A percentile compares a stretch with the other conserved stretches of the same genome.
These are phyloP conservation scores for Drosophila niveifrons DNA, from an alignment of 2,888 invertebrate species.

Conservation along the genomic window DNA sequence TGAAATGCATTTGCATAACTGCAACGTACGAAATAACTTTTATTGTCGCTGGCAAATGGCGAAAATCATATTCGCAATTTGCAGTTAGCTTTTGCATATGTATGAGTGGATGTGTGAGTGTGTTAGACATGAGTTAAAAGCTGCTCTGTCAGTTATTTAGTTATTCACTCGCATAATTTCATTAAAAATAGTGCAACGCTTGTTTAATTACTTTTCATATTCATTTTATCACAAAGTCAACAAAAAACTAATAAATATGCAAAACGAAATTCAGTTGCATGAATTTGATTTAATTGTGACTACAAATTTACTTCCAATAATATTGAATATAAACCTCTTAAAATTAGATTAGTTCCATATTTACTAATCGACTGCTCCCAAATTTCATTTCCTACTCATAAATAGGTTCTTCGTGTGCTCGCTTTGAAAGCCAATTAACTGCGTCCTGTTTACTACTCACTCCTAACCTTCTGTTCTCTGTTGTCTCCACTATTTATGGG, in stretches of 20 bases:
- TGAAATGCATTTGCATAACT: constrained; percentile 65
- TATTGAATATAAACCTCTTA: neutral
- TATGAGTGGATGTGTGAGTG: neutral
- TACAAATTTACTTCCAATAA: neutral
- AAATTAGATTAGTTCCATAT: no score
- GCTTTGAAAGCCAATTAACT: constrained; percentile 36
- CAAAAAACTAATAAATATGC: constrained; percentile 8
- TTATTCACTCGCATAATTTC: constrained; percentile 12
- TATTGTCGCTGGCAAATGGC: constrained; percentile 28
- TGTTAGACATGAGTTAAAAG: constrained; percentile 1
- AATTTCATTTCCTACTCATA: constrained; percentile 4
- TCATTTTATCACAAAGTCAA: constrained; percentile 3
- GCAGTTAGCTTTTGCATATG: constrained; percentile 26
- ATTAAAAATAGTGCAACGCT: constrained; percentile 22
- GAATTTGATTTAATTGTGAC: neutral
- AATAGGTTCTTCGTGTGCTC: neutral
- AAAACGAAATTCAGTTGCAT: constrained; percentile 10
- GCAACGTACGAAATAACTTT: constrained; percentile 34
- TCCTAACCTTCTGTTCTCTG: neutral
- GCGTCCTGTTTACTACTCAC: constrained; percentile 21
- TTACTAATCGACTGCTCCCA: neutral
- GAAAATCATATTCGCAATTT: constrained; percentile 57
- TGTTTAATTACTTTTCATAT: constrained; percentile 13
- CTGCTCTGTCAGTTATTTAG: constrained; percentile 17
- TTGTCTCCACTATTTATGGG: constrained; percentile 35